phyloP scores from a whole-genome alignment of 2,113 vertebrate genomes.

The Sinocyclocheilus maitianheensis region DNA sequence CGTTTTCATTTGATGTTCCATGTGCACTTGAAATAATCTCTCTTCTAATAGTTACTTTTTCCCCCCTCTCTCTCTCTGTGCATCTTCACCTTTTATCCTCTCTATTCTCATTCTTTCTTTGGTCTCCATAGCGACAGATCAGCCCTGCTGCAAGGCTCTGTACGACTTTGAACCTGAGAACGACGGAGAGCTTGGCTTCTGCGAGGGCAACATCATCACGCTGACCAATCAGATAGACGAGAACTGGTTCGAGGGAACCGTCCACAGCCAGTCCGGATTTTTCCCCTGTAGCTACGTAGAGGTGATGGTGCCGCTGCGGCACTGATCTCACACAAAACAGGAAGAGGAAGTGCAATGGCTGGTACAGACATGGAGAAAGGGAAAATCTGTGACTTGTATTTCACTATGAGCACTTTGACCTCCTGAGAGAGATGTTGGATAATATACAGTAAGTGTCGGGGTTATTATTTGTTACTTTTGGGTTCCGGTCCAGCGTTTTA shows the following conservation, averaged over 20 bases:
- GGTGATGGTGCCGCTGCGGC: conserved; percentile 87
- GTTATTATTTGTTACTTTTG: background rate
- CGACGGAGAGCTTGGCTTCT: conserved; percentile 90
- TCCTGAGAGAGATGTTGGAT: conserved; percentile 12
- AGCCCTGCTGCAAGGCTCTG: conserved; percentile 91
- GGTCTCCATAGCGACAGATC: conserved; percentile 75
- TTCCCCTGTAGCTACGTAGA: conserved; percentile 97
- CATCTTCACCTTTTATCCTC: background rate
- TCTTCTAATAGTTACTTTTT: background rate
- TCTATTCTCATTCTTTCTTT: background rate
- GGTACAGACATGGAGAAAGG: conserved; percentile 11
- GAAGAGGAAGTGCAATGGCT: conserved; percentile 9
- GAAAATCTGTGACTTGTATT: background rate
- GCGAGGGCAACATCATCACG: conserved; percentile 91
- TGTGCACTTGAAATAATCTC: conserved; percentile 1
- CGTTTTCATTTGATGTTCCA: background rate
- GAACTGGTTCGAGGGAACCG: conserved; percentile 94
- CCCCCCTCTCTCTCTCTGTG: background rate
- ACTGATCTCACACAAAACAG: conserved; percentile 67
- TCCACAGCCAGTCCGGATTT: conserved; percentile 86
- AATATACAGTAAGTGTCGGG: background rate
- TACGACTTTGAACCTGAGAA: conserved; percentile 97
- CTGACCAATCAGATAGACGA: conserved; percentile 92
- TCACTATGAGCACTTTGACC: conserved; percentile 10
- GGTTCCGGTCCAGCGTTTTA: background rate